These are phyloP conservation scores for Corydoras maculifer DNA, from an alignment of 2,113 vertebrate species.

Conservation along the genomic window DNA sequence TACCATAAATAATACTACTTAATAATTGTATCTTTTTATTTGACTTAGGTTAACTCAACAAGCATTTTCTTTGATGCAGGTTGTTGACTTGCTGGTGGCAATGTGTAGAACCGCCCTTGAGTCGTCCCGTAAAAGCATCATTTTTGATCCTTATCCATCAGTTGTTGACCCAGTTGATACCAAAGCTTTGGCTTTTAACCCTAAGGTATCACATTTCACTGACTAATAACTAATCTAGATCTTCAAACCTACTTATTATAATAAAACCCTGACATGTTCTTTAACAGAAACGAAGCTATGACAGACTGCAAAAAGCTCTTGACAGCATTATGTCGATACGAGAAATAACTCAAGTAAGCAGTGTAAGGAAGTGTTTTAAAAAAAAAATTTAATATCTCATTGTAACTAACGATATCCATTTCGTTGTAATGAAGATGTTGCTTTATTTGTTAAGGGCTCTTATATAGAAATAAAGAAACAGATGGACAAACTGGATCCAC, in stretches of 20 bases:
- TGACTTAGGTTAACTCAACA: too few species aligned
- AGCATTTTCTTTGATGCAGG: constrained; percentile 57
- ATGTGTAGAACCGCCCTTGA: constrained; percentile 94
- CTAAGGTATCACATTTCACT: constrained; percentile 69
- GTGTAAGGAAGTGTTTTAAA: neutral
- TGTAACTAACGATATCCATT: too few species aligned
- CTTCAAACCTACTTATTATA: too few species aligned
- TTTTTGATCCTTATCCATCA: constrained; percentile 92
- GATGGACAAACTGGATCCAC: constrained; percentile 88
- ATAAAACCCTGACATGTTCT: too few species aligned
- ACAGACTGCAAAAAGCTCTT: constrained; percentile 86
- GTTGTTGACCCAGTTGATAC: constrained; percentile 89
- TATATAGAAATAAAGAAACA: constrained; percentile 94
- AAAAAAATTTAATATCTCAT: neutral
- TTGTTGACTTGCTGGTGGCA: constrained; percentile 89
- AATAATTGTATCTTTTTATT: too few species aligned
- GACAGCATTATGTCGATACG: constrained; percentile 87
- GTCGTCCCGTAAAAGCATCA: constrained; percentile 92
- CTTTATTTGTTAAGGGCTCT: constrained; percentile 70
- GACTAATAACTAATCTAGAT: too few species aligned
- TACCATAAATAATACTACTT: too few species aligned
- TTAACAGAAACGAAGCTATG: constrained; percentile 85
- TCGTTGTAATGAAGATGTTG: neutral
- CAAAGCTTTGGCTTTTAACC: constrained; percentile 89
- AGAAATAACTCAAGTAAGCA: constrained; percentile 86